Base-by-base conservation (phyloP, 2,888 invertebrate species). In the Pimpla rufipes region DNA sequence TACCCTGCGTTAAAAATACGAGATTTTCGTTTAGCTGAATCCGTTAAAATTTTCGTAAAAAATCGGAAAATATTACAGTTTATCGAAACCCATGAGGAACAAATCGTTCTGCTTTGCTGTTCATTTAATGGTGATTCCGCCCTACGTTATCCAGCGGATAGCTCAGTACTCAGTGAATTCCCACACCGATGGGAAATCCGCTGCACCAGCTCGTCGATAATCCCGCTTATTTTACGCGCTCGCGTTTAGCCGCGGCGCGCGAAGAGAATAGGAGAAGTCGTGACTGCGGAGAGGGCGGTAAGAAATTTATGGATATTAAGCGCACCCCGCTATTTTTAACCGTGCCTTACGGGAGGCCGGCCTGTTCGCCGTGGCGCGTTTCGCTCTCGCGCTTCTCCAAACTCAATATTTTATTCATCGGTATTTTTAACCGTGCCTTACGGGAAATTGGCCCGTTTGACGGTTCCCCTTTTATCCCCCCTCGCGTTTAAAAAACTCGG, bases 251-350 rank as follows among this genome's bases (percentile, higher is more conserved):
- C 59, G 50, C 59, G 50, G 50, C 3, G 13, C 37, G 40, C 37
- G 18, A 55, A 29, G 55, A 66, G 10, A 57, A 66, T 52, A 16
- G 16, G 7, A 67, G 40, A 21, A 10, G 52, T 64, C 37, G 50
- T n/a, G n/a, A n/a, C n/a, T n/a, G n/a, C 13, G n/a, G 29, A 8
- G 21, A 52, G 57, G 55, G 6, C 47, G n/a, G 13, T 50, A 62
- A 40, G n/a, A 71, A 13, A 64, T 78, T 78, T 64, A 78, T 64
- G 64, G 55, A 64, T 29, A 55, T 78, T 18, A 78, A 71, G 18
- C 29, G 52, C 18, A 62, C 23, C 35, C n/a, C n/a, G 42, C 40
- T 64, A 70, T 64, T 52, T 64, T 52, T 16, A 70, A 29, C 70
- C 37, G 11, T 40, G 45, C 45, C 37, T 23, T 66, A 66, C 45